Evolutionary conservation across 2,888 invertebrate genomes (phyloP), one percentile per base, ranked within the genome.

Genomic region (Metalampra italica): DNA sequence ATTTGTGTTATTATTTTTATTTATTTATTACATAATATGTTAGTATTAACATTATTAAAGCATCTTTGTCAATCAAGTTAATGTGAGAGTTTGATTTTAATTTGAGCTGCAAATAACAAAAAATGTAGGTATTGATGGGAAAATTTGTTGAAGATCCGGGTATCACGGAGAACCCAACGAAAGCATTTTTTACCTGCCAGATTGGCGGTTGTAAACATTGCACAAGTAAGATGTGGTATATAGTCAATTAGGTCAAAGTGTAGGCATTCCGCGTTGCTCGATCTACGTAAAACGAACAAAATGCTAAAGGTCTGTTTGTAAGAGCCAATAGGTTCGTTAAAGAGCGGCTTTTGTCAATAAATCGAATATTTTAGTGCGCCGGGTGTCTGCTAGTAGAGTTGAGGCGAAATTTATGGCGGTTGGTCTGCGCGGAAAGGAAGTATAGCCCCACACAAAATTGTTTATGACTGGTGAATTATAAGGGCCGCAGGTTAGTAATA

Each of bases 291-390:
- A 37, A 29, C 1, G 9, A 22, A 15, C 8, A 42, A 47, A 42
- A 36, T 40, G 34, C 15, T 7, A 34, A 47, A 7, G 30, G 43
- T 29, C 32, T 44, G 40, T 44, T 49, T 39, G 40, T 32, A 29
- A 14, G n/a, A 29, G 12, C 15, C 29, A 37, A 37, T 30, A 29
- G 40, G 40, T 49, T 49, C 29, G 34, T 44, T 40, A 49, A 30
- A 40, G 22, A 22, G 11, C 36, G 30, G 30, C 29, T 11, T 40
- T 44, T 47, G 63, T 67, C 68, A 60, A 74, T 75, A 73, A 75
- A 71, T 73, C 72, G 60, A 64, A 73, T 69, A 74, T 71, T 74
- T 77, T 73, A 77, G 65, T 60, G 60, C 62, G 48, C 29, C 47
- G 56, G 57, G 66, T 74, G 70, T 71, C 65, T 64, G 64, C 56